Conservation (phyloP, 2,797 vertebrate species). For the Paedocypris micromegethes region DNA sequence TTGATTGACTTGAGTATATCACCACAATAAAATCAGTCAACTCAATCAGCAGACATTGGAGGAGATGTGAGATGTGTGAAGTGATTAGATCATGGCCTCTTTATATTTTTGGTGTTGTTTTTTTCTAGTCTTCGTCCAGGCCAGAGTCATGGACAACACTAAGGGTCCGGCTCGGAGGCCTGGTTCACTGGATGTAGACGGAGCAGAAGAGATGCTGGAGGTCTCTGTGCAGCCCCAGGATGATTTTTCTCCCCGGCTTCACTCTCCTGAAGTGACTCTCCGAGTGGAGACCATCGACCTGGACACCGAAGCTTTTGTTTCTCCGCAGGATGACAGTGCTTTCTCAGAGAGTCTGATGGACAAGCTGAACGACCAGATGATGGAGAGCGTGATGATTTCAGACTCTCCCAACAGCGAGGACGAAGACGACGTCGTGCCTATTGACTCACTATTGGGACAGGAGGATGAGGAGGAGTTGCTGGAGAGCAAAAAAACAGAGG, state of each 20-base stretch:
- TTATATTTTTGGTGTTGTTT: background rate
- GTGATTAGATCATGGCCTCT: too few relatives aligned
- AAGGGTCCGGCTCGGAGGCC: slow-evolving; percentile 65
- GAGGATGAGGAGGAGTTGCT: slow-evolving; percentile 11
- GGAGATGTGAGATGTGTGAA: too few relatives aligned
- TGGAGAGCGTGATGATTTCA: slow-evolving; percentile 97
- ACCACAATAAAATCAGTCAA: too few relatives aligned
- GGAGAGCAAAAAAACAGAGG: slow-evolving; percentile 44
- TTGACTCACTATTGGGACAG: slow-evolving; percentile 71
- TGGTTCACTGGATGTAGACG: slow-evolving; percentile 63
- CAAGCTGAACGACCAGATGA: slow-evolving; percentile 92
- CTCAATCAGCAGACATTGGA: too few relatives aligned
- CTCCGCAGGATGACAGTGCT: slow-evolving; percentile 76
- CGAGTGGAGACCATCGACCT: slow-evolving; percentile 89
- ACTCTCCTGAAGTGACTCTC: slow-evolving; percentile 59
- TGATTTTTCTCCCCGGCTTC: background rate
- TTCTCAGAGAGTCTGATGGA: slow-evolving; percentile 77
- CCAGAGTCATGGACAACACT: slow-evolving; percentile 62
- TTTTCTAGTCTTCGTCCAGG: slow-evolving; percentile 31
- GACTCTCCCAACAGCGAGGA: slow-evolving; percentile 93
- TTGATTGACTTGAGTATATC: too few relatives aligned
- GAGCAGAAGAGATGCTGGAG: slow-evolving; percentile 47
- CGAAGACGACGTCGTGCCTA: slow-evolving; percentile 79
- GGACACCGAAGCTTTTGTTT: slow-evolving; percentile 72
- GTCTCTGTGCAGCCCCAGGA: slow-evolving; percentile 23